Evolutionary conservation across 2,888 invertebrate genomes (phyloP), one percentile per base, ranked within the genome.

Genomic region (Monopis laevigella): DNA sequence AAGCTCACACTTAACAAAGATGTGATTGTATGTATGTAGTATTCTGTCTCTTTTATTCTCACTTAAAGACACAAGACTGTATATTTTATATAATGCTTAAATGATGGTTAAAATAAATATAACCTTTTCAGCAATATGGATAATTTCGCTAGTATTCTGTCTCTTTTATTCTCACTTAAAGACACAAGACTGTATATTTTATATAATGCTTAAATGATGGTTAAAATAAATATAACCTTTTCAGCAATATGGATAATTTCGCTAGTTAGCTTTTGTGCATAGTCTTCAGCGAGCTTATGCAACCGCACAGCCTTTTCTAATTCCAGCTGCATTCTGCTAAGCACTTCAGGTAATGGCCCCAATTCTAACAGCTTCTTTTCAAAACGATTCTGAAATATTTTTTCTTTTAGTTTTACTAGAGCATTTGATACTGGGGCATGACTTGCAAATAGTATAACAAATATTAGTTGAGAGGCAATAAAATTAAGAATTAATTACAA

Each of bases 291-390:
- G 11, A 78, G 45, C 5, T 55, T 59, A 45, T 77, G 78, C 42
- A 77, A 49, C 41, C 77, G 68, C 34, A 62, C 68, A 0, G 77
- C 75, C 40, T 78, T 75, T 42, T 72, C 71, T 28, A 77, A 46
- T 45, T 77, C 75, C 7, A 74, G 69, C 43, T 75, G 74, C 1
- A 77, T 65, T 1, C 70, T 71, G 49, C 73, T 74, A 41, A 78
- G 46, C 24, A 78, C 48, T 45, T 75, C 75, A 0, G 78, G 77
- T 21, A 78, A 43, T 1, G 77, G 74, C 0, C 73, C 67, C 12
- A 78, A 48, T 41, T 77, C 77, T 44, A 72, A 65, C 2, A 78
- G 49, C 43, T 77, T 75, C 47, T 74, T 73, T 63, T 77, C 71
- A 41, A 78, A 78, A 45, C 75, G 73, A 61, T 72, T 68, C 77